A percentile compares a stretch with the other conserved stretches of the same genome.
phyloP scores from a whole-genome alignment of 1,140 invertebrate species.

The Sesamia nonagrioides region DNA sequence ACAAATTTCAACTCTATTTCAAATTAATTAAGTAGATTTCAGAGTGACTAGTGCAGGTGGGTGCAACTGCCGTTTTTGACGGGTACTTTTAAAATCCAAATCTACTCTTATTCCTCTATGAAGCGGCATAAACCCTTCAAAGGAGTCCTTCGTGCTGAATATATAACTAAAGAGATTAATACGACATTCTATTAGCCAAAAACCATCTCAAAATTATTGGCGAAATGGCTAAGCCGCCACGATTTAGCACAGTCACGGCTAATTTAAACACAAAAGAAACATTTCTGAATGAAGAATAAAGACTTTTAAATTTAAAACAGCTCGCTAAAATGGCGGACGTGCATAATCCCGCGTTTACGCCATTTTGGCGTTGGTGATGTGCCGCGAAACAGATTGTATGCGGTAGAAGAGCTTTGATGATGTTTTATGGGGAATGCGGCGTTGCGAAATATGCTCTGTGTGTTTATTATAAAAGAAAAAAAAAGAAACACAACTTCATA shows the following conservation, averaged over 20 bases:
- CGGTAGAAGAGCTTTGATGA: constrained; percentile 12
- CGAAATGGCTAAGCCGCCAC: constrained; percentile 48
- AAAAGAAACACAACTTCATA: no score
- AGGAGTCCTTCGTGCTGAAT: constrained; percentile 25
- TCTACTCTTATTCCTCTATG: no score
- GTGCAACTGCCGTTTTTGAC: no score
- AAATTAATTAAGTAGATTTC: no score
- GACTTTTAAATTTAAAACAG: constrained; percentile 27
- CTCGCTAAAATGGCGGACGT: constrained; percentile 37
- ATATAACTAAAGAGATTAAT: constrained; percentile 53
- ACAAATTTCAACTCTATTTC: no score
- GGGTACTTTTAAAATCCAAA: constrained; percentile 1
- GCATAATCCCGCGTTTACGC: constrained; percentile 32
- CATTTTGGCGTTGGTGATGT: constrained; percentile 4
- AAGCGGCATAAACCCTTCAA: constrained; percentile 22
- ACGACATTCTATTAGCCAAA: constrained; percentile 45
- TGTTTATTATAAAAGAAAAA: not conserved
- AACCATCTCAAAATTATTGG: constrained; percentile 47
- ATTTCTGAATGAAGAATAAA: constrained; percentile 31
- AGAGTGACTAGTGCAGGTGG: no score
- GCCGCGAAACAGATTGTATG: not conserved
- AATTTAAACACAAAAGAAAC: constrained; percentile 52
- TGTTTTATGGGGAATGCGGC: not conserved
- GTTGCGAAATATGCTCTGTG: not conserved
- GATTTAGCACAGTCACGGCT: constrained; percentile 59